Evolutionary conservation across 2,113 vertebrate genomes (phyloP).

Genomic region (Phaetusa simplex): DNA sequence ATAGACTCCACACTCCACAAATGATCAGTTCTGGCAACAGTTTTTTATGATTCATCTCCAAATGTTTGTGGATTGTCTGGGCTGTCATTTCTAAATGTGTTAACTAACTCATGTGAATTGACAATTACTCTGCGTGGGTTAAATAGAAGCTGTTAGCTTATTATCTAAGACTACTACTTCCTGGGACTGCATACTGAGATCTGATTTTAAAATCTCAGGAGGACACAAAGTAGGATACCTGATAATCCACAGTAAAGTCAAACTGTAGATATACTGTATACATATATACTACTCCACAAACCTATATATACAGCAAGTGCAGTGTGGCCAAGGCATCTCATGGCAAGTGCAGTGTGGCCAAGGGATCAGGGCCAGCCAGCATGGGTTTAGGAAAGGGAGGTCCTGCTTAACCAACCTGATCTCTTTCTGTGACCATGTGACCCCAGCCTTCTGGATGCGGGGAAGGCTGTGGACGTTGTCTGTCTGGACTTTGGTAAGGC

Average conservation of each 20-base stretch:
- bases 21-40: conserved; percentile 42
- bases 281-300: neutral
- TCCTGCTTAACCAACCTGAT: too few species aligned
- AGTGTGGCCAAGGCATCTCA: too few species aligned
- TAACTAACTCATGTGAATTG: conserved; percentile 4
- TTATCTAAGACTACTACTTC: neutral
- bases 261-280: neutral
- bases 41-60: conserved; percentile 31
- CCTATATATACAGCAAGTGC: too few species aligned
- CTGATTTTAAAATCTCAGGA: neutral
- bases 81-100: conserved; percentile 39
- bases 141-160: conserved; percentile 26
- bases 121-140: neutral
- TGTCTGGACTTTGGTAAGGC: too few species aligned
- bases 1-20: conserved; percentile 34
- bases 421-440: too few species aligned
- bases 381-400: too few species aligned
- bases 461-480: too few species aligned
- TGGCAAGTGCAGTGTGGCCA: too few species aligned
- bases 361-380: too few species aligned
- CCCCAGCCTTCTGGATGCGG: too few species aligned
- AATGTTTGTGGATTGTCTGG: conserved; percentile 39
- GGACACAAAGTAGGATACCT: neutral
- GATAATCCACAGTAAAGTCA: neutral
- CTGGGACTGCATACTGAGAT: neutral